Base-by-base conservation (phyloP, 2,113 vertebrate genomes). In the Cavia aperea region DNA sequence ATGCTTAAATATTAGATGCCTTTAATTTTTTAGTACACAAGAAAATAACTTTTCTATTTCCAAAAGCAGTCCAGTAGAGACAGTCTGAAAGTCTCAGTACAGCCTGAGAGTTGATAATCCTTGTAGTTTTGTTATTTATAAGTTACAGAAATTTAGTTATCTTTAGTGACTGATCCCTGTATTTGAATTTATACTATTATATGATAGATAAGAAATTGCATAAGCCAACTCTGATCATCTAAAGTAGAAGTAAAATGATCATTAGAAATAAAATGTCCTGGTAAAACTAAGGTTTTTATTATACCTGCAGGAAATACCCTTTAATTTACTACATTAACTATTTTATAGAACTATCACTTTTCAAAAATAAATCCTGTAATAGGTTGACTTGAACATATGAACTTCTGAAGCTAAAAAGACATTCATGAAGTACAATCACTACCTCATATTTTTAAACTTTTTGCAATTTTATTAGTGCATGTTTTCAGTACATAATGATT, bases 271-370 rank as follows among this genome's bases (percentile, higher is more conserved):
- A 63, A 19, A 54, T 60, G 16, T n/a, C 23, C 62, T 56, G 26
- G 0, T 72, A 21, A 79, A 54, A 73, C 21, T 68, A 19, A 65
- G 93, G 63, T 96, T 95, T 96, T 95, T 93, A 85, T 95, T 96
- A 77, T 81, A 86, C 96, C 81, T 92, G 89, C 88, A 92, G 93
- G 82, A 97, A 97, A 95, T 90, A 94, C 87, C 72, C 91, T 86
- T 96, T 96, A 96, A 96, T 97, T 97, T 97, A 91, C 88, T 97
- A 96, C 85, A 90, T 97, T 89, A 97, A 95, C 96, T 96, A 89
- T 85, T 89, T 94, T 95, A 75, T 94, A 95, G 29, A 54, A 89
- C 81, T 94, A 65, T 94, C 51, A 81, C 72, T 93, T 93, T 86
- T 92, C 26, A 92, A 90, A 94, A 90, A 93, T 91, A 49, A 18